These are phyloP conservation scores for Malacoraja senta DNA, from an alignment of 2,797 vertebrate genomes.

Conservation along the genomic window DNA sequence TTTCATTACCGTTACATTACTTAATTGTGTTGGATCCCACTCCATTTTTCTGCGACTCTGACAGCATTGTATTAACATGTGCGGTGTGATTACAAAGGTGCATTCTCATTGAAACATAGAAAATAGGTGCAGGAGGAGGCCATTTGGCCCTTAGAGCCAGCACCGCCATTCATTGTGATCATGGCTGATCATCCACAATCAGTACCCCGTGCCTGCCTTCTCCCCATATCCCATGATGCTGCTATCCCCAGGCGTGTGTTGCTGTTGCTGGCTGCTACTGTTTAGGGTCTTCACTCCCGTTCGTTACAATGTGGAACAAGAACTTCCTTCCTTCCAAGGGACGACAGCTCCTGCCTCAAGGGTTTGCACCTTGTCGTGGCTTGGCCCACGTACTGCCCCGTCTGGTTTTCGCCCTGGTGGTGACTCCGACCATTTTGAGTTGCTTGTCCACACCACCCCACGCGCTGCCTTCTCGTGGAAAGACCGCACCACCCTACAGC, in stretches of 20 bases:
- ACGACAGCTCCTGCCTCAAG: neutral
- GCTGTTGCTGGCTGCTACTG: neutral
- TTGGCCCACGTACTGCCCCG: neutral
- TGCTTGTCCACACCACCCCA: no score
- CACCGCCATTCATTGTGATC: no score
- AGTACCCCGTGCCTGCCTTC: no score
- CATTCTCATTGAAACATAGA: neutral
- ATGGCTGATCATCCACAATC: no score
- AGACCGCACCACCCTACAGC: no score
- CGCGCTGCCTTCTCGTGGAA: no score
- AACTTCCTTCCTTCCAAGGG: neutral
- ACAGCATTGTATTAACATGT: neutral
- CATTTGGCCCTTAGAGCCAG: no score
- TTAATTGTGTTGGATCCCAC: conserved; percentile 9
- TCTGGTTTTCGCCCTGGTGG: neutral
- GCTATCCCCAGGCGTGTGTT: no score
- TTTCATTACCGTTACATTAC: neutral
- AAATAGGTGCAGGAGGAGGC: no score
- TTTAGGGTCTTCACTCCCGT: neutral
- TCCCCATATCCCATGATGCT: no score
- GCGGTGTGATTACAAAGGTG: neutral
- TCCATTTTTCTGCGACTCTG: neutral
- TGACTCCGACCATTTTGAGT: neutral
- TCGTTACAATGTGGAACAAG: neutral
- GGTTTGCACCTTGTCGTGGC: neutral